phyloP scores from a whole-genome alignment of 2,888 invertebrate species.

The Drosophila mulleri region DNA sequence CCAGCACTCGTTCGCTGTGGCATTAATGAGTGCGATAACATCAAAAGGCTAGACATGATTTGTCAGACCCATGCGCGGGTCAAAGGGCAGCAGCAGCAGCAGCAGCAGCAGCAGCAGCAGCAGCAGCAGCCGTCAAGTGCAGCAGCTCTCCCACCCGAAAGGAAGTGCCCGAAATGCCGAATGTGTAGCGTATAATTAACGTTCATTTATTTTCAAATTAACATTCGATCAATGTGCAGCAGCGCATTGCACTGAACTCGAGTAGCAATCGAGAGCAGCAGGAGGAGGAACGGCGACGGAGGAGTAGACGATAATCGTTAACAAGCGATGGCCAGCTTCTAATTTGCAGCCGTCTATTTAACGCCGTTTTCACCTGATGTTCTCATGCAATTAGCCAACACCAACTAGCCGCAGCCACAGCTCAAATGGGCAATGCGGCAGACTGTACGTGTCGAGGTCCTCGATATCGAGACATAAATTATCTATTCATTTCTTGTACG shows the following conservation, averaged over 20 bases:
- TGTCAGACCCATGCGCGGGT: conserved; percentile 53
- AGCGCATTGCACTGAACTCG: conserved; percentile 4
- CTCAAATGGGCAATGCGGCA: not conserved
- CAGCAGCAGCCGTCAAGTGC: conserved; percentile 50
- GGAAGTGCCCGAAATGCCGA: conserved; percentile 39
- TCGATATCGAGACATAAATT: not conserved
- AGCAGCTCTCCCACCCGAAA: conserved; percentile 60
- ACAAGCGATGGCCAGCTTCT: conserved; percentile 36
- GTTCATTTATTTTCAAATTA: conserved; percentile 82
- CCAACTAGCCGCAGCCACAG: conserved; percentile 1
- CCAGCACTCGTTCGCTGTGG: conserved; percentile 19
- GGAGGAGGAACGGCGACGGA: not conserved
- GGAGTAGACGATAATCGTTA: conserved; percentile 43
- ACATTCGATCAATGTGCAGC: conserved; percentile 67
- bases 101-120: conserved; percentile 11
- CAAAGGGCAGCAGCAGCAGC: conserved; percentile 39
- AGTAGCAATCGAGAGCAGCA: conserved; percentile 14
- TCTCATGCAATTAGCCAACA: conserved; percentile 5
- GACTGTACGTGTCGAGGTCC: not conserved
- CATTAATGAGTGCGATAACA: conserved; percentile 77
- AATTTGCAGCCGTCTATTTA: conserved; percentile 52
- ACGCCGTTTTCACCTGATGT: conserved; percentile 42
- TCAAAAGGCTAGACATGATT: conserved; percentile 81
- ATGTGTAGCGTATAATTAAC: conserved; percentile 77
- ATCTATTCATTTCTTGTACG: not conserved